These are phyloP conservation scores for Oligia latruncula DNA, from an alignment of 2,888 invertebrate genomes.

Conservation along the genomic window DNA sequence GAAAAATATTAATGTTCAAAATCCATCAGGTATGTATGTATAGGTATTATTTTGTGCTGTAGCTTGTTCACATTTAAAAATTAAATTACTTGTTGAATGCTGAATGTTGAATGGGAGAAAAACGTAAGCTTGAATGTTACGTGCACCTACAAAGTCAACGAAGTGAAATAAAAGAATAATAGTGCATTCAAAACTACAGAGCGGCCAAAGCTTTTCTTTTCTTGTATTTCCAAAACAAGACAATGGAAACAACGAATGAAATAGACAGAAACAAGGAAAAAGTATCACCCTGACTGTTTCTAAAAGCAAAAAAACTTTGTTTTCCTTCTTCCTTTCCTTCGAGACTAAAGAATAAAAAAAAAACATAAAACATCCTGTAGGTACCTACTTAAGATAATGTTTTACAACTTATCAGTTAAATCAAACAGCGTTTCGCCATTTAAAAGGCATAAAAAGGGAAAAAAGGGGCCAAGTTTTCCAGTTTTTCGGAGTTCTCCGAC, in stretches of 20 bases:
- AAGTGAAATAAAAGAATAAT: slow-evolving; percentile 24
- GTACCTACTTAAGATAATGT: slow-evolving; percentile 63
- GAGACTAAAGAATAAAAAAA: slow-evolving; percentile 45
- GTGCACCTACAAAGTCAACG: slow-evolving; percentile 28
- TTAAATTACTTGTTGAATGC: slow-evolving; percentile 13
- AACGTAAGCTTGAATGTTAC: slow-evolving; percentile 1
- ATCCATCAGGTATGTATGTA: neutral
- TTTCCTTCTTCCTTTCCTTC: slow-evolving; percentile 54
- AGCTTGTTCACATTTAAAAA: slow-evolving; percentile 4
- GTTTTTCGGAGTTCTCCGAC: slow-evolving; percentile 60
- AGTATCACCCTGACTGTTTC: slow-evolving; percentile 47
- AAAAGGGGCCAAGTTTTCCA: slow-evolving; percentile 61
- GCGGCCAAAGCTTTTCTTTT: slow-evolving; percentile 5
- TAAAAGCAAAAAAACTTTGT: slow-evolving; percentile 55
- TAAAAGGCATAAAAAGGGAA: slow-evolving; percentile 67
- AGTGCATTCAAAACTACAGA: slow-evolving; percentile 19
- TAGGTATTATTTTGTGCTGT: neutral
- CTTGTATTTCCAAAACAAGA: slow-evolving; percentile 23
- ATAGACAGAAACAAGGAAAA: slow-evolving; percentile 39
- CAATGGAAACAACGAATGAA: slow-evolving; percentile 38
- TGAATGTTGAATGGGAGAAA: neutral
- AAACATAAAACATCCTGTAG: slow-evolving; percentile 58
- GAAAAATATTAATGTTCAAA: neutral
- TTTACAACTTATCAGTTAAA: slow-evolving; percentile 72
- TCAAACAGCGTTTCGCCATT: slow-evolving; percentile 69